Evolutionary conservation across 2,888 invertebrate genomes (phyloP), one percentile per base, ranked within the genome.

Genomic region (Meliscaeva auricollis): DNA sequence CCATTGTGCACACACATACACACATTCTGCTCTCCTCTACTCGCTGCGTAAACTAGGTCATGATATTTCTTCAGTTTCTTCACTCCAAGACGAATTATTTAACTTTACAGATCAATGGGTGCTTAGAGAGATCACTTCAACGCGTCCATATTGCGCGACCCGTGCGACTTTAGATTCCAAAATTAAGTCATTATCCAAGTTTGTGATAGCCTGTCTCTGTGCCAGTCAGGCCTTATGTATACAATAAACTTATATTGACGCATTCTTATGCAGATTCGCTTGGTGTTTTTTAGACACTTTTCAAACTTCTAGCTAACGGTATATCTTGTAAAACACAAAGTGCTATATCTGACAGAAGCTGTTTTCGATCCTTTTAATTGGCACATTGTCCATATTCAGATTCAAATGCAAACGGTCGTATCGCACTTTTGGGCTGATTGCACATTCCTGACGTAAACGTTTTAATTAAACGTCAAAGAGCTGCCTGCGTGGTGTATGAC

Each of bases 181-280:
- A 60, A 84, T 84, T 84, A 80, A 84, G 84, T 72, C 80, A 84
- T 84, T 84, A 84, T 75, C 80, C 66, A 52, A 22, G 68, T 50
- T 66, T 58, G 20, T 26, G 48, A 58, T 44, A 41, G 68, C 17
- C 35, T 32, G 30, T 4, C 17, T 48, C 1, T 50, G n/a, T 20
- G 44, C 5, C 44, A 7, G 17, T 5, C 11, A 20, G 11, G 38
- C 9, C 9, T 26, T 15, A 9, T 35, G 54, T 73, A 60, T 60
- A 60, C 13, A 1, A 13, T 8, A 8, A 52, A 26, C 52, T 52
- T 64, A 58, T 48, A 58, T 48, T 54, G 56, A 64, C 58, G 60
- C 84, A 80, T 84, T 84, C 62, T 62, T 84, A 84, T 84, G 84
- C 84, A 84, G 80, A 84, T 84, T 15, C 9, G 32, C n/a, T n/a